phyloP scores from a whole-genome alignment of 2,113 vertebrate species.

The Anoplopoma fimbria region DNA sequence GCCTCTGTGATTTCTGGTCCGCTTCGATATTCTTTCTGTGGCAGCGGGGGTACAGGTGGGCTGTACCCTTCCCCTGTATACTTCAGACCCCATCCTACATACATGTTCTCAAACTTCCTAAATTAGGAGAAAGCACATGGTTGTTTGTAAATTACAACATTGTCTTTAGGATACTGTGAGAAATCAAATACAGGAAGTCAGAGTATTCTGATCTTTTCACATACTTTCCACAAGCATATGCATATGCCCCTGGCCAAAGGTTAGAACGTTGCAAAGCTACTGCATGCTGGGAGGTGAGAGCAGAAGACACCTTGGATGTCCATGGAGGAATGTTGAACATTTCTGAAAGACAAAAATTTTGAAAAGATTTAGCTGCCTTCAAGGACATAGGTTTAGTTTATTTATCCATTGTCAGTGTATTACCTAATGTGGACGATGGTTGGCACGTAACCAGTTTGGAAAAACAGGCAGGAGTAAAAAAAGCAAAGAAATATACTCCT shows the following conservation, averaged over 20 bases:
- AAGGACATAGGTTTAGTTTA: background rate
- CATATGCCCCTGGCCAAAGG: conserved; percentile 92
- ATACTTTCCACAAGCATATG: conserved; percentile 90
- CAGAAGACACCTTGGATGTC: conserved; percentile 87
- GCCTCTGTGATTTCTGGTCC: conserved; percentile 88
- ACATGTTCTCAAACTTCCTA: conserved; percentile 90
- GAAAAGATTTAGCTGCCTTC: background rate
- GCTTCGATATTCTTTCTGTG: conserved; percentile 84
- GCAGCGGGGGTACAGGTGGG: conserved; percentile 78
- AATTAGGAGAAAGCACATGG: background rate
- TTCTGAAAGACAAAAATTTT: conserved; percentile 77
- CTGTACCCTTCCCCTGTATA: conserved; percentile 84
- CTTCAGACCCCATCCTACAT: conserved; percentile 96
- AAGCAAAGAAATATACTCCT: too few species aligned
- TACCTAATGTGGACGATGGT: too few species aligned
- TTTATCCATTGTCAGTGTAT: too few species aligned
- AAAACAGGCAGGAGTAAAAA: too few species aligned
- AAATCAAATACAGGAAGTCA: background rate
- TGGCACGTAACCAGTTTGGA: too few species aligned
- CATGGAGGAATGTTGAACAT: conserved; percentile 88
- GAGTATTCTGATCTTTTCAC: conserved; percentile 28
- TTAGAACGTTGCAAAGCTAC: conserved; percentile 90
- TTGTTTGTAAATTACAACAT: background rate
- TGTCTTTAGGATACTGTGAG: background rate
- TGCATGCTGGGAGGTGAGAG: conserved; percentile 87